These are phyloP conservation scores for Eulithis prunata DNA, from an alignment of 2,888 invertebrate genomes.

Conservation along the genomic window DNA sequence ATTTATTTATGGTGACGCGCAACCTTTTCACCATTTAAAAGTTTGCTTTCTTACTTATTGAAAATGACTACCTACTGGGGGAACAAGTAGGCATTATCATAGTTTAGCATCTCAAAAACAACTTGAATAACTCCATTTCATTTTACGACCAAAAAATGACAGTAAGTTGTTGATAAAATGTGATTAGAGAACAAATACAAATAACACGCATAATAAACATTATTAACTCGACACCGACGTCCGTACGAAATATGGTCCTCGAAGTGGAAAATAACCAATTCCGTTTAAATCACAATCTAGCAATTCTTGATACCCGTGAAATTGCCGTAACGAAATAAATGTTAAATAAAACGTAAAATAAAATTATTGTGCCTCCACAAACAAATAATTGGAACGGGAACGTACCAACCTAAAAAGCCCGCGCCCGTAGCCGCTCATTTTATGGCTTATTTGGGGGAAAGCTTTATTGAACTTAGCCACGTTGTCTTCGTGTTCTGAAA, in stretches of 20 bases:
- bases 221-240: conserved; percentile 65
- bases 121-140: conserved; percentile 44
- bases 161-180: conserved; percentile 56
- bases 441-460: conserved; percentile 84
- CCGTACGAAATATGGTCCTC: conserved; percentile 60
- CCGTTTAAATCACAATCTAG: conserved; percentile 83
- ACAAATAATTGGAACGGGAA: conserved; percentile 83
- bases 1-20: conserved; percentile 66
- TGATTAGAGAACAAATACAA: conserved; percentile 62
- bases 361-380: conserved; percentile 84
- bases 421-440: conserved; percentile 81
- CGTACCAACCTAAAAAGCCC: conserved; percentile 62
- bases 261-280: conserved; percentile 83
- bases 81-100: background rate
- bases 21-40: conserved; percentile 9
- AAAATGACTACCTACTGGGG: background rate
- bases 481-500: conserved; percentile 63
- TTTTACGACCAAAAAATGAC: conserved; percentile 49
- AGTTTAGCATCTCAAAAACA: background rate
- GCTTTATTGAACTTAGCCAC: conserved; percentile 83
- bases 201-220: conserved; percentile 79
- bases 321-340: conserved; percentile 84
- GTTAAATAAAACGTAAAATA: conserved; percentile 85
- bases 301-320: conserved; percentile 84
- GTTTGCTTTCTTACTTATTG: background rate